These are phyloP conservation scores for Geococcyx californianus DNA, from an alignment of 2,113 vertebrate species.

Conservation along the genomic window DNA sequence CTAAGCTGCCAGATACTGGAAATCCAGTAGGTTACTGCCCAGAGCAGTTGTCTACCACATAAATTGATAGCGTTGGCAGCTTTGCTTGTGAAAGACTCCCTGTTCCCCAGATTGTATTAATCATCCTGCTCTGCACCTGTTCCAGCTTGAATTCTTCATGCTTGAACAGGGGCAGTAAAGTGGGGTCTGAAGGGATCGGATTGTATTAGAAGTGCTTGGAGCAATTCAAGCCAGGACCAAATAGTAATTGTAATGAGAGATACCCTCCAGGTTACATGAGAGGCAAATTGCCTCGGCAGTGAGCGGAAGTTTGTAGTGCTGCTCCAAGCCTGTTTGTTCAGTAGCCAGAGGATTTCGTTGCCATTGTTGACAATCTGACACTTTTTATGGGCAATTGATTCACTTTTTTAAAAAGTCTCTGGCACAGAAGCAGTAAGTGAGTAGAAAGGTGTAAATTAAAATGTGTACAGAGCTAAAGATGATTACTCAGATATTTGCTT, in stretches of 20 bases:
- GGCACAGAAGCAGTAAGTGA: background rate
- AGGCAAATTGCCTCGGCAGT: background rate
- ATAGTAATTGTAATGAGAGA: constrained; percentile 28
- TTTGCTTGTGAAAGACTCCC: constrained; percentile 61
- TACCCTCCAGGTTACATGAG: constrained; percentile 36
- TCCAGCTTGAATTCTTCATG: constrained; percentile 70
- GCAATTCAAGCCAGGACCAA: constrained; percentile 39
- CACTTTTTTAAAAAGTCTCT: background rate
- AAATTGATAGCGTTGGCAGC: constrained; percentile 67
- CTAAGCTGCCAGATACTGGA: constrained; percentile 37
- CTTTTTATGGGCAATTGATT: constrained; percentile 33
- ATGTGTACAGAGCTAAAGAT: background rate
- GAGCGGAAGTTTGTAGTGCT: background rate
- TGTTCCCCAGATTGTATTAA: constrained; percentile 65
- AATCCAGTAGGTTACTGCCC: constrained; percentile 62
- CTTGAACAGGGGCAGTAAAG: constrained; percentile 63
- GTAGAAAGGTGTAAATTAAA: constrained; percentile 51
- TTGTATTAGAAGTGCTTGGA: constrained; percentile 55
- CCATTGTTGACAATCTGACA: constrained; percentile 18
- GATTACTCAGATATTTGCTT: constrained; percentile 13
- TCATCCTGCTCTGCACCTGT: constrained; percentile 68
- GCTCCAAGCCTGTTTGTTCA: background rate
- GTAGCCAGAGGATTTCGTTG: constrained; percentile 7
- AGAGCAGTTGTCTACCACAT: constrained; percentile 70
- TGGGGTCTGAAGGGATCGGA: constrained; percentile 51